A percentile compares a stretch with the other conserved stretches of the same genome.
phyloP scores from a whole-genome alignment of 2,888 invertebrate species.

The Platerodrilus igneus region DNA sequence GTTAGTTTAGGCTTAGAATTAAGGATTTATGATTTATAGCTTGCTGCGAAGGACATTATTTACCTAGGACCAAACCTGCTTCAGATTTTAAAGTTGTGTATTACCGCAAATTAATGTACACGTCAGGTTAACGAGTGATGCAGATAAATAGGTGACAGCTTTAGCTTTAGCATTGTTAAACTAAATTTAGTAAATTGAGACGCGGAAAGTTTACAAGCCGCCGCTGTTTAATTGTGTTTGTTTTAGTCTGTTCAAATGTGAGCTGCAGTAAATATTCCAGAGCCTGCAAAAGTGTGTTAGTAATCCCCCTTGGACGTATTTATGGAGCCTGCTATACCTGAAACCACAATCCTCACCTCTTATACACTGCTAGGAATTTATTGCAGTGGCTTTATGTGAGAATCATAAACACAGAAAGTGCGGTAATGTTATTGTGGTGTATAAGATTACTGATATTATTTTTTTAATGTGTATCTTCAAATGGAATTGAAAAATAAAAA shows the following conservation, averaged over 20 bases:
- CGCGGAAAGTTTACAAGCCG: conserved; percentile 9
- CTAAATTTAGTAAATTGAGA: conserved; percentile 5
- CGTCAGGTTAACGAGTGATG: too few species aligned
- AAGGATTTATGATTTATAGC: conserved; percentile 19
- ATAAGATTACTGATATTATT: too few species aligned
- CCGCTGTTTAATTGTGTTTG: conserved; percentile 12
- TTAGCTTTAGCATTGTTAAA: too few species aligned
- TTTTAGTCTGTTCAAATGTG: conserved; percentile 9
- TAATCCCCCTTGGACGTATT: conserved; percentile 17
- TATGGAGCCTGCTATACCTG: conserved; percentile 14
- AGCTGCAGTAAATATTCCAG: conserved; percentile 12
- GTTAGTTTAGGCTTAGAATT: conserved; percentile 16
- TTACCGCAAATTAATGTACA: too few species aligned
- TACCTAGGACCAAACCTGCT: too few species aligned
- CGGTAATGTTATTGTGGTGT: too few species aligned
- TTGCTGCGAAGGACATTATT: conserved; percentile 7
- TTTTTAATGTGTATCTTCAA: too few species aligned
- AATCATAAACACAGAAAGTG: too few species aligned
- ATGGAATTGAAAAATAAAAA: too few species aligned
- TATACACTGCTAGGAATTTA: conserved; percentile 11
- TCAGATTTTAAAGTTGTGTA: too few species aligned
- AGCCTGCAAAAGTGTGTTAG: conserved; percentile 11
- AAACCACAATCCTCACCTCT: conserved; percentile 17
- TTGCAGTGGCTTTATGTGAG: conserved; percentile 7
- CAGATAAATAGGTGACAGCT: too few species aligned